Evolutionary conservation across 2,888 invertebrate genomes (phyloP), one percentile per base, ranked within the genome.

Genomic region (Candidula unifasciata): DNA sequence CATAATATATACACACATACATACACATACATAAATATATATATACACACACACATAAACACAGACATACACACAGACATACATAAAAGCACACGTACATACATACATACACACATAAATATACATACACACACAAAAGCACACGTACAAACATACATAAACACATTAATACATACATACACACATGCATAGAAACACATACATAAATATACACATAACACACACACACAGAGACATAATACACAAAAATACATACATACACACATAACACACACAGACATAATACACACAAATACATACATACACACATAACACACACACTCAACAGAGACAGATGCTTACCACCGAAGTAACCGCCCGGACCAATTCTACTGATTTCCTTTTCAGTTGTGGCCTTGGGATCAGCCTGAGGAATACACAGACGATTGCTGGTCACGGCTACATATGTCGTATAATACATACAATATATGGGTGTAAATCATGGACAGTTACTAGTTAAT

Each of bases 261-360:
- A 60, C 24, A 60, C n/a, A 60, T n/a, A n/a, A n/a, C 60, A 60
- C n/a, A 60, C 60, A 60, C 21, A 3, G 8, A 60, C n/a, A 24
- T n/a, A n/a, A n/a, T 18, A 60, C 18, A 60, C 60, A 60, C 24
- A 60, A 5, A 60, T 27, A 27, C 30, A 68, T 27, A 27, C 30
- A 68, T 5, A 27, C 30, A 27, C 30, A 68, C n/a, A n/a, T n/a
- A 2, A 68, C 13, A 68, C 3, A 2, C 27, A 68, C 35, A 68
- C 0, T 3, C 68, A 68, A 27, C 8, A 27, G 27, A 68, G 68
- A 16, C 60, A 3, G 30, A 27, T 68, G 84, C 88, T 87, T 90
- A 94, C 93, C 94, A 87, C 99, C 99, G 95, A 99, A 98, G 94
- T 99, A 99, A 81, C 96, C 97, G 88, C 96, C 96, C 89, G 95